phyloP scores from a whole-genome alignment of 2,797 vertebrate genomes.

The Gila robusta region DNA sequence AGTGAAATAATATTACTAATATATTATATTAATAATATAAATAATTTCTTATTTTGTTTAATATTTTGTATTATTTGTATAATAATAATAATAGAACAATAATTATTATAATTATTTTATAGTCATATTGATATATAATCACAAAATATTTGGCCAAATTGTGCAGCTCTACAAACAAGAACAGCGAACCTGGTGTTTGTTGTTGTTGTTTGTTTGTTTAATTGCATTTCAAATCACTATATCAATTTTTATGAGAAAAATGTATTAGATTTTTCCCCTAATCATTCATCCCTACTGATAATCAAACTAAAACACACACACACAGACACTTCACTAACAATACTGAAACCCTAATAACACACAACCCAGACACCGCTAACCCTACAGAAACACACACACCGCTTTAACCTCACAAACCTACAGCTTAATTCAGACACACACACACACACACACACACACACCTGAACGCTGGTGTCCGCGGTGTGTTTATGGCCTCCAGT shows the following conservation, averaged over 20 bases:
- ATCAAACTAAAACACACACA: neutral
- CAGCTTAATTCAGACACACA: neutral
- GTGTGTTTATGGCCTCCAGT: conserved; percentile 47
- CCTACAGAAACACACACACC: neutral
- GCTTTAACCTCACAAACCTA: neutral
- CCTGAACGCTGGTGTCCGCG: neutral
- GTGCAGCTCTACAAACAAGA: neutral
- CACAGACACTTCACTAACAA: neutral
- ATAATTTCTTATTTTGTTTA: neutral
- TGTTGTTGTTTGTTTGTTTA: neutral
- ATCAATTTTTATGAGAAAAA: neutral
- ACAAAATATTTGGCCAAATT: neutral
- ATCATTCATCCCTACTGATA: no score
- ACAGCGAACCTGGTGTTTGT: neutral
- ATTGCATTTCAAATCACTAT: neutral
- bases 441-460: neutral
- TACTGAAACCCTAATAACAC: neutral
- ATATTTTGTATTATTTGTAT: neutral
- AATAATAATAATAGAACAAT: neutral
- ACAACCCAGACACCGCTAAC: neutral
- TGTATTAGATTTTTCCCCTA: fast-evolving
- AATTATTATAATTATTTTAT: neutral
- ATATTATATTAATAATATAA: no score
- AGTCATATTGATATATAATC: neutral
- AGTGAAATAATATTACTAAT: neutral